These are phyloP conservation scores for Cyclargus thomasi DNA, from an alignment of 1,140 invertebrate genomes.

Conservation along the genomic window DNA sequence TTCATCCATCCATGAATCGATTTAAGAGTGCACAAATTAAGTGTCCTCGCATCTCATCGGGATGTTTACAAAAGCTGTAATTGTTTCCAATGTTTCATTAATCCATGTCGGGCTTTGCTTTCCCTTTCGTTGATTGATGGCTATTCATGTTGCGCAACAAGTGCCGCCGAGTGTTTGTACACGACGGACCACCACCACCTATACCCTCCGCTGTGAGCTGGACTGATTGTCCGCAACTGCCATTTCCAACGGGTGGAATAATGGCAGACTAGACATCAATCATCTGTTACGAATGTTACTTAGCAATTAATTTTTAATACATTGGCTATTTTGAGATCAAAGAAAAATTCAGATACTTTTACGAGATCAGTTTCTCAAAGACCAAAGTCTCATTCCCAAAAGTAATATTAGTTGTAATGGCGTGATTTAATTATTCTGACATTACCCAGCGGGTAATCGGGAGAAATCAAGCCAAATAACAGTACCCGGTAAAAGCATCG, in stretches of 20 bases:
- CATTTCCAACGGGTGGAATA: not conserved
- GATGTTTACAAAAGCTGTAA: not conserved
- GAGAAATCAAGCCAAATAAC: slow-evolving; percentile 7
- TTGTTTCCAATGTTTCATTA: not conserved
- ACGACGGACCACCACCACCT: not conserved
- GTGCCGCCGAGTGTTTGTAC: not conserved
- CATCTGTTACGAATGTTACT: not conserved
- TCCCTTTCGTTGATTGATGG: not conserved
- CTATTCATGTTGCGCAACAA: not conserved
- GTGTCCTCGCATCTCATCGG: not conserved
- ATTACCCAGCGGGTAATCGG: not conserved
- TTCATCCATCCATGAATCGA: too few relatives aligned
- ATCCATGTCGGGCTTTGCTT: not conserved
- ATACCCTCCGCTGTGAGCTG: slow-evolving; percentile 1
- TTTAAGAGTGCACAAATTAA: too few relatives aligned
- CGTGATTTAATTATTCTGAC: not conserved
- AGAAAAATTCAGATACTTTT: too few relatives aligned
- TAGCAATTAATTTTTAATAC: not conserved
- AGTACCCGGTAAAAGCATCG: slow-evolving; percentile 6
- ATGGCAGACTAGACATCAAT: not conserved
- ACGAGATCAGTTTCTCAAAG: too few relatives aligned
- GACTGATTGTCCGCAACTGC: not conserved
- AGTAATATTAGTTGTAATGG: not conserved
- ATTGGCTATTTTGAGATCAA: too few relatives aligned
- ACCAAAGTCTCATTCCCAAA: not conserved